Evolutionary conservation across 2,797 vertebrate genomes (phyloP), one percentile per base, ranked within the genome.

Genomic region (Anguilla anguilla): DNA sequence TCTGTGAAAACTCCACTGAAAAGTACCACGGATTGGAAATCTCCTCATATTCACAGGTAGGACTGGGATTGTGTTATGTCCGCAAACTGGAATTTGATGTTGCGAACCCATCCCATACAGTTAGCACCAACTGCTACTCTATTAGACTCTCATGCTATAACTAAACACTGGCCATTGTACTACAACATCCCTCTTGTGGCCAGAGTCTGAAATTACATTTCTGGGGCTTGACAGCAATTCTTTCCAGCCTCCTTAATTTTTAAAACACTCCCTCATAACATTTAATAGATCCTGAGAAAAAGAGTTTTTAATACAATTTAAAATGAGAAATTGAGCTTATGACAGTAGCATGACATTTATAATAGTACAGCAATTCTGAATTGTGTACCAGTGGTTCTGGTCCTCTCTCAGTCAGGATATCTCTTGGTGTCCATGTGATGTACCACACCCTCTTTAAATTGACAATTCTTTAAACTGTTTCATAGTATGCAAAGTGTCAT

Each of bases 151-250:
- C n/a, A n/a, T 35, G 69, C 28, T 72, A 35, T 11, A 72, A 53
- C 51, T 53, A 53, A 72, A 19, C 69, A 67, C 61, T 67, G 61
- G 25, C 35, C 39, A 15, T 43, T 39, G 43, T 43, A 43, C 31
- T 43, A 77, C 74, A 77, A 35, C 74, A 22, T 77, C 74, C 74
- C 74, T 77, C 74, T 77, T 43, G 74, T 77, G 74, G 35, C 74
- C 5, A 22, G 6, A 39, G 35, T 3, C 6, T 77, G 35, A 11
- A 77, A 77, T n/a, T 39, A 77, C 74, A 77, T 35, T 39, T 31
- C 31, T 74, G 19, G 1, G 15, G 9, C 28, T 11, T 31, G 25
- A 28, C 64, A 69, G 64, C 25, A n/a, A 69, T 69, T 69, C 64
- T 59, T 59, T 15, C 57, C 57, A 59, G 57, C 17, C 57, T 59